phyloP scores from a whole-genome alignment of 2,888 invertebrate species.

The Cerastis leucographa region DNA sequence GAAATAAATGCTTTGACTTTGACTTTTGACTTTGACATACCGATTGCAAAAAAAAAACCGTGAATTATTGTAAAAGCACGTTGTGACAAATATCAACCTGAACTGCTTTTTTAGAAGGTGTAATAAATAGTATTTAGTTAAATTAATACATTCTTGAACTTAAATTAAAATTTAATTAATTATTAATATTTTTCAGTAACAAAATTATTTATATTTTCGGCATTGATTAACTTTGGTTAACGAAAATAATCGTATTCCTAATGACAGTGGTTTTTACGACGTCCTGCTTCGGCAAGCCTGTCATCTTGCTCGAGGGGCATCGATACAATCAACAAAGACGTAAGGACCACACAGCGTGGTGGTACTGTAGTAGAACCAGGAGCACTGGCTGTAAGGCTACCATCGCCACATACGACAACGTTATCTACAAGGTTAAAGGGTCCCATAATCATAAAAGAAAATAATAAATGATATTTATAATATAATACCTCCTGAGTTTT shows the following conservation, averaged over 20 bases:
- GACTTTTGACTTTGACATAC: too few species aligned
- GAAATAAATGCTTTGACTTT: too few species aligned
- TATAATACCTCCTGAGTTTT: too few species aligned
- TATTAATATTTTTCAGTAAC: not conserved
- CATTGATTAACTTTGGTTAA: not conserved
- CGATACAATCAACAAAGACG: slow-evolving; percentile 50
- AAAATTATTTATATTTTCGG: not conserved
- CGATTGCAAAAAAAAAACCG: not conserved
- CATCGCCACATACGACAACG: too few species aligned
- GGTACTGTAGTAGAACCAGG: not conserved
- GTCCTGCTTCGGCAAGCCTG: slow-evolving; percentile 68
- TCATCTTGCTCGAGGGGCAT: slow-evolving; percentile 70
- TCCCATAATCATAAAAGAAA: not conserved
- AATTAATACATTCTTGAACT: not conserved
- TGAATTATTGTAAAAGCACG: too few species aligned
- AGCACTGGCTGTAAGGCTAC: not conserved
- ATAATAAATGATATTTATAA: too few species aligned
- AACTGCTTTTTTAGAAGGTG: too few species aligned
- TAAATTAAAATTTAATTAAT: not conserved
- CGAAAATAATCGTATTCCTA: not conserved
- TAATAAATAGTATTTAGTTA: too few species aligned
- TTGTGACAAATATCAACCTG: not conserved
- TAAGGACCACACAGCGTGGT: slow-evolving; percentile 47
- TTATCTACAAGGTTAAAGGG: not conserved
- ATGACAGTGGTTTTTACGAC: slow-evolving; percentile 70